These are phyloP conservation scores for Ctenopoma kingsleyae DNA, from an alignment of 2,797 vertebrate species.

Conservation along the genomic window DNA sequence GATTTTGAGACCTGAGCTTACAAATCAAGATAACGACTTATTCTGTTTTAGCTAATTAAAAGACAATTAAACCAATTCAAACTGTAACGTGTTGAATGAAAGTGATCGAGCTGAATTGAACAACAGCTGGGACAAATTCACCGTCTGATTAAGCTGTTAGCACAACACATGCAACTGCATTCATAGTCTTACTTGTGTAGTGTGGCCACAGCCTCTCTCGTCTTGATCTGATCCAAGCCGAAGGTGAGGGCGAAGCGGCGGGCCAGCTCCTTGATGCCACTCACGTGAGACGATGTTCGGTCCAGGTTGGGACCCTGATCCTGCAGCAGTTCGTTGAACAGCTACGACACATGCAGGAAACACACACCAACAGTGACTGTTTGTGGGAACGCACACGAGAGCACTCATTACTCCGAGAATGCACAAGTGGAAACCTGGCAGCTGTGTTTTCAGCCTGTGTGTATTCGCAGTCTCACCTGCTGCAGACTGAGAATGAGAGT, in stretches of 20 bases:
- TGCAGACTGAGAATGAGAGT: constrained; percentile 99
- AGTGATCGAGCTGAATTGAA: too few species aligned
- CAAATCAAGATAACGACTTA: too few species aligned
- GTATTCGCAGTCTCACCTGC: constrained; percentile 86
- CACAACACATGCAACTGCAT: too few species aligned
- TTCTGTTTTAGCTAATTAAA: too few species aligned
- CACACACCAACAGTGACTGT: neutral
- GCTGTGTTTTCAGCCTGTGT: neutral
- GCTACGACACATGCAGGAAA: constrained; percentile 76
- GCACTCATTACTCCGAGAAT: neutral
- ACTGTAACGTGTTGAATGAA: too few species aligned
- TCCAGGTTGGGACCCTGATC: constrained; percentile 98
- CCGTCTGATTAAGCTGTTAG: too few species aligned
- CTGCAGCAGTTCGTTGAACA: constrained; percentile 98
- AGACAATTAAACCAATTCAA: too few species aligned
- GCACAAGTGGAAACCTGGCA: too few species aligned
- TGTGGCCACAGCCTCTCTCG: constrained; percentile 97
- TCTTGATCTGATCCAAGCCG: constrained; percentile 98
- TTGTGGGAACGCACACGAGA: neutral
- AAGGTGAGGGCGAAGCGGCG: constrained; percentile 98
- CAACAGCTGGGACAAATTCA: too few species aligned
- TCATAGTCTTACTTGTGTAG: constrained; percentile 93
- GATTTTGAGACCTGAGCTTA: too few species aligned
- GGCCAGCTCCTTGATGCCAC: constrained; percentile 97
- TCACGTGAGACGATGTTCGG: constrained; percentile 96